Evolutionary conservation across 2,888 invertebrate species (phyloP).

Genomic region (Trimorus sp.): DNA sequence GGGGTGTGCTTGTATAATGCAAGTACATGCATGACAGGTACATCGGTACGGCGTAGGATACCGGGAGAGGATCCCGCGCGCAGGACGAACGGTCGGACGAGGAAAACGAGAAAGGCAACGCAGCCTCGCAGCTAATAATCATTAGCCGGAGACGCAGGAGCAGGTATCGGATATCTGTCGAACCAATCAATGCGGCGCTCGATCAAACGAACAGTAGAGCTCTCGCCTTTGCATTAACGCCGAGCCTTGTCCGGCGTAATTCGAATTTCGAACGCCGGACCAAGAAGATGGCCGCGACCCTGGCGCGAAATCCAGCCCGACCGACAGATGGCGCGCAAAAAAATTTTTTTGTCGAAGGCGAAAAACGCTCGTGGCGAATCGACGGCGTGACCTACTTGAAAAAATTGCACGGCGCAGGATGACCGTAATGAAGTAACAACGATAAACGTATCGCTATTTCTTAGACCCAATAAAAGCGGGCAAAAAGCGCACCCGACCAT

Average conservation of each 20-base stretch:
- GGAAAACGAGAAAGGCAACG: slow-evolving; percentile 68
- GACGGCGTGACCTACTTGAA: neutral
- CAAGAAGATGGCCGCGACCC: too few species aligned
- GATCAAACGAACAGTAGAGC: slow-evolving; percentile 70
- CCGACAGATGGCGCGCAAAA: too few species aligned
- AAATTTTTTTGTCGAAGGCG: too few species aligned
- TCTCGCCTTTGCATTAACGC: slow-evolving; percentile 60
- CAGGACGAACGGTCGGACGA: slow-evolving; percentile 63
- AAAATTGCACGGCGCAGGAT: slow-evolving; percentile 28
- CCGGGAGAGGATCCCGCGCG: slow-evolving; percentile 48
- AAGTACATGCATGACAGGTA: slow-evolving; percentile 67
- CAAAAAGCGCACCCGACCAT: slow-evolving; percentile 14
- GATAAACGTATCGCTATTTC: slow-evolving; percentile 32
- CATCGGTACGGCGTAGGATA: slow-evolving; percentile 61
- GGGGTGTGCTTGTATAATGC: slow-evolving; percentile 66
- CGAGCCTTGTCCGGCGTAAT: slow-evolving; percentile 51
- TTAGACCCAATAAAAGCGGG: slow-evolving; percentile 17
- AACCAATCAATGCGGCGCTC: slow-evolving; percentile 76
- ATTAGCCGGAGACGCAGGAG: slow-evolving; percentile 76
- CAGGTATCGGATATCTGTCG: slow-evolving; percentile 77
- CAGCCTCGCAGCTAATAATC: slow-evolving; percentile 75
- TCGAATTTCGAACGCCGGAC: slow-evolving; percentile 49
- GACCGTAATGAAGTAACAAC: slow-evolving; percentile 27
- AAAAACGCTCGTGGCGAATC: too few species aligned
- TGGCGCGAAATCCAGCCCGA: too few species aligned